A percentile compares a stretch with the other conserved stretches of the same genome.
Conservation (phyloP, 1,140 invertebrate genomes). For the Drosophila ogumai region DNA sequence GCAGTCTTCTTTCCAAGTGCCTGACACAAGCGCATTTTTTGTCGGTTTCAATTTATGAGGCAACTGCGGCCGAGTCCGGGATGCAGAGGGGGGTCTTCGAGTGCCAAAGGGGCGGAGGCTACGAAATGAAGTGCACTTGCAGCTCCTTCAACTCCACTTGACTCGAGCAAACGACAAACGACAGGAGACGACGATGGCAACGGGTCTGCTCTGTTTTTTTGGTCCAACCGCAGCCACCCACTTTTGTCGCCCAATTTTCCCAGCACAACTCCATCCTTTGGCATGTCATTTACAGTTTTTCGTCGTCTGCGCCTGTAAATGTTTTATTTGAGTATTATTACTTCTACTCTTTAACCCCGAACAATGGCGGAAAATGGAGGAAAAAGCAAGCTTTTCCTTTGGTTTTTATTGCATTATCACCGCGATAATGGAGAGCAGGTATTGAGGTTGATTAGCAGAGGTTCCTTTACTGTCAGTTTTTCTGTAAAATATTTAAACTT, state of each 20-base stretch:
- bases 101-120: constrained; percentile 6
- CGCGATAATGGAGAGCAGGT: constrained; percentile 13
- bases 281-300: constrained; percentile 80
- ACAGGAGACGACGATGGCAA: constrained; percentile 37
- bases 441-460: constrained; percentile 20
- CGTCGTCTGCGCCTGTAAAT: constrained; percentile 77
- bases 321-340: constrained; percentile 82
- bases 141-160: constrained; percentile 56
- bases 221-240: constrained; percentile 38
- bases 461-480: not conserved
- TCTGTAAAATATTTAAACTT: not conserved
- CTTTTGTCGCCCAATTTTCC: constrained; percentile 4
- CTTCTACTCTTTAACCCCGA: constrained; percentile 71
- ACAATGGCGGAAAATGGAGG: constrained; percentile 34
- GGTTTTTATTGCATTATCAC: constrained; percentile 13
- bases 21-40: constrained; percentile 60
- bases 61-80: constrained; percentile 32
- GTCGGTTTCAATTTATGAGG: constrained; percentile 79
- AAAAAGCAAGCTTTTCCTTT: constrained; percentile 13
- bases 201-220: constrained; percentile 65
- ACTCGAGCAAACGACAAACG: constrained; percentile 58
- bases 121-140: constrained; percentile 77
- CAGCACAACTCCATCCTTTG: constrained; percentile 19
- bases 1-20: constrained; percentile 48
- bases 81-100: constrained; percentile 29